phyloP scores from a whole-genome alignment of 2,113 vertebrate species.

The Tupaia tana region DNA sequence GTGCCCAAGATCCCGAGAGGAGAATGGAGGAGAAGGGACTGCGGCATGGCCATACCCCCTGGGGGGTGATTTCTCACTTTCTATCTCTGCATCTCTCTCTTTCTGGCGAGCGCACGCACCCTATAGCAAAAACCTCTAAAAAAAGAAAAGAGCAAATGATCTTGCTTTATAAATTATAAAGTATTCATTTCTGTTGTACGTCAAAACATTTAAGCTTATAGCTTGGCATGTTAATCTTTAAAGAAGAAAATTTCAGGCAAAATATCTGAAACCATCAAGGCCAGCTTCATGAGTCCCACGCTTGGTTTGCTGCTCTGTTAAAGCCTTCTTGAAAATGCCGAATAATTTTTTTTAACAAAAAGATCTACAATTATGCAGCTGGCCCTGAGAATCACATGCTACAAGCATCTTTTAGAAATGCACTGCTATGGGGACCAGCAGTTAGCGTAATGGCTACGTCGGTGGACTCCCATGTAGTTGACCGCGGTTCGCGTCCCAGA shows the following conservation, averaged over 20 bases:
- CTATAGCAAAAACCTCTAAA: too few relatives aligned
- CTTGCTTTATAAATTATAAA: constrained; percentile 9
- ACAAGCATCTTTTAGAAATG: not conserved
- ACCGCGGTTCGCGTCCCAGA: too few relatives aligned
- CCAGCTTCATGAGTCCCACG: not conserved
- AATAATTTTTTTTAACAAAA: not conserved
- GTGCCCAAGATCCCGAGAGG: too few relatives aligned
- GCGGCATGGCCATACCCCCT: too few relatives aligned
- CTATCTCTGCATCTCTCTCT: too few relatives aligned
- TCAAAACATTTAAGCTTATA: not conserved
- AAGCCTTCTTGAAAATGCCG: not conserved
- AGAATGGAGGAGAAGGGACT: too few relatives aligned
- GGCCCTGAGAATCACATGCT: not conserved
- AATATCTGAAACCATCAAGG: not conserved
- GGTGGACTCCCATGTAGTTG: too few relatives aligned
- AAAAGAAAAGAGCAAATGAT: not conserved
- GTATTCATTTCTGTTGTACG: not conserved
- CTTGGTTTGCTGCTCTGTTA: not conserved
- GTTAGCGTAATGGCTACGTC: too few relatives aligned
- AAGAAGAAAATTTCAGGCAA: not conserved
- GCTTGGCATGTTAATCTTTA: not conserved
- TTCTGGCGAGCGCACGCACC: too few relatives aligned
- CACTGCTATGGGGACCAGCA: too few relatives aligned
- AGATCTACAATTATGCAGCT: not conserved
- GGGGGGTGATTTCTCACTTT: too few relatives aligned